These are phyloP conservation scores for Metopolophium dirhodum DNA, from an alignment of 1,140 invertebrate genomes.

Conservation along the genomic window DNA sequence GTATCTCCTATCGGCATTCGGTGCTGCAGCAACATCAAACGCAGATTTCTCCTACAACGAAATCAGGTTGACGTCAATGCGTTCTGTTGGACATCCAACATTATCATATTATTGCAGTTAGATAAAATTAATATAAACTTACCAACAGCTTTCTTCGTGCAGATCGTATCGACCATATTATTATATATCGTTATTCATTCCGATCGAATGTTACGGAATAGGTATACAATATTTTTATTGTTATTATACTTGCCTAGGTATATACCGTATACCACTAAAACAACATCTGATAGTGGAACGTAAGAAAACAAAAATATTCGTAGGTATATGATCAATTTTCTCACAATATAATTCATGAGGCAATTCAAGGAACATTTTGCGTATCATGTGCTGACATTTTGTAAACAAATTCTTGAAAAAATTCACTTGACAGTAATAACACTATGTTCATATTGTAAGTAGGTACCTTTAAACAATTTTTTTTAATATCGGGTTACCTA, in stretches of 20 bases:
- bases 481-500: too few species aligned
- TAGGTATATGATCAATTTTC: too few species aligned
- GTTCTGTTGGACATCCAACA: background rate
- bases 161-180: background rate
- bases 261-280: background rate
- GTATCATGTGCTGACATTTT: too few species aligned
- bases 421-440: too few species aligned
- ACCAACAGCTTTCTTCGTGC: background rate
- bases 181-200: background rate
- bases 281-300: background rate
- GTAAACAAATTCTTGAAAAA: too few species aligned
- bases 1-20: background rate
- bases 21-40: background rate
- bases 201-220: background rate
- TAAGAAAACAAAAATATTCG: background rate
- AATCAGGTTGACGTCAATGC: background rate
- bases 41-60: background rate
- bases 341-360: too few species aligned
- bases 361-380: too few species aligned
- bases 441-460: too few species aligned
- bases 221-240: background rate
- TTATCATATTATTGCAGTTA: background rate
- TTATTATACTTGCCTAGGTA: background rate
- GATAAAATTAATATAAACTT: background rate
- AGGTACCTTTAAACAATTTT: too few species aligned